Evolutionary conservation across 2,888 invertebrate genomes (phyloP), one percentile per base, ranked within the genome.

Genomic region (Nowickia ferox): DNA sequence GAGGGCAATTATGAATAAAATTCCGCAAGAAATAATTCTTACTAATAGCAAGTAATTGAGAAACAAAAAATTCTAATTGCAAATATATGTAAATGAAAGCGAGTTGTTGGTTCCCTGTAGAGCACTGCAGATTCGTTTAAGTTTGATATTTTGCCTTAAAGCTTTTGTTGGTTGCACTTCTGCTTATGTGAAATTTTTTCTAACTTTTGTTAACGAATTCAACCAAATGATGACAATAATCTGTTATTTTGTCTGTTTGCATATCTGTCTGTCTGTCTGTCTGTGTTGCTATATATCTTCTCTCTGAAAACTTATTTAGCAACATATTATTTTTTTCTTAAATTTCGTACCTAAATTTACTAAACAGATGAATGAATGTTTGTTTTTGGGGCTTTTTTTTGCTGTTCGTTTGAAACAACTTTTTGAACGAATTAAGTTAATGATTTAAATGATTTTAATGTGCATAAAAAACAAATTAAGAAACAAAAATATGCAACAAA

Each of bases 361-460:
- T 51, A 55, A 83, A 86, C 76, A 80, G 61, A 79, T 86, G 83
- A 83, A 80, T 79, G 82, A 65, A 65, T 65, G 71, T 68, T 77
- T 65, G 65, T 55, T 69, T 66, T 65, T 51, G 51, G 5, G 30
- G 9, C 9, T 65, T n/a, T 44, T 74, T 77, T 48, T 63, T 44
- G 38, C 11, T 78, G 53, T 46, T 15, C 15, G 8, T 46, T 22
- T 48, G 22, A 59, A 59, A 17, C 2, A 9, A 9, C 46, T 71
- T 63, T 72, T 59, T 69, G 15, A 68, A 74, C 48, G 65, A 51
- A 77, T 86, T 57, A 68, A 80, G 79, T 86, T 86, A 86, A 86
- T 86, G 79, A 86, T 86, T 86, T 86, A 83, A 86, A 83, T 80
- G 86, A 79, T 78, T 84, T 53, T 84, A 84, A 84, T 84, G 72